Conservation (phyloP, 2,888 invertebrate species). For the Heliconius aoede region DNA sequence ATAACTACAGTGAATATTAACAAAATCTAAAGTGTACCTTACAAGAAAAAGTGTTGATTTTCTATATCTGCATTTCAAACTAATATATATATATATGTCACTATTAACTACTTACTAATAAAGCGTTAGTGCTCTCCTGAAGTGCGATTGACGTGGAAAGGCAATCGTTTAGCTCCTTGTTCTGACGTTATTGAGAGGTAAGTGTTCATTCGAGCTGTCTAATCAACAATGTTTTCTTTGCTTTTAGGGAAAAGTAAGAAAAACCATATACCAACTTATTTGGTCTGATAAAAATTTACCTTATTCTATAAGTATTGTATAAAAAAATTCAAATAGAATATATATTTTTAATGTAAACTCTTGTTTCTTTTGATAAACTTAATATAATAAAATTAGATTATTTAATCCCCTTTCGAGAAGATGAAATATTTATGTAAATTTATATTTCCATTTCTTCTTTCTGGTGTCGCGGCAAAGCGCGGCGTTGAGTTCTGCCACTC, state of each 20-base stretch:
- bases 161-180: conserved; percentile 58
- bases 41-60: background rate
- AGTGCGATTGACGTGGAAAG: conserved; percentile 61
- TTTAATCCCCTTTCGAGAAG: too few relatives aligned
- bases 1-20: conserved; percentile 8
- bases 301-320: background rate
- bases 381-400: background rate
- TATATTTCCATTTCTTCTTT: too few relatives aligned
- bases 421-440: too few relatives aligned
- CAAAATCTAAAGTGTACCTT: background rate
- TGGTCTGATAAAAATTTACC: background rate
- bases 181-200: conserved; percentile 57
- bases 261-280: background rate
- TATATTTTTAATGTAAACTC: background rate
- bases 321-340: background rate
- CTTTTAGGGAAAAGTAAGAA: conserved; percentile 2
- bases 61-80: background rate
- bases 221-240: conserved; percentile 26
- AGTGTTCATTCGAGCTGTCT: conserved; percentile 54
- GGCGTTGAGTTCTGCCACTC: too few relatives aligned
- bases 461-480: too few relatives aligned
- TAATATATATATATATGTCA: background rate
- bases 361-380: background rate
- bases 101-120: too few relatives aligned
- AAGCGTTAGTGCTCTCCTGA: conserved; percentile 52